phyloP scores from a whole-genome alignment of 2,113 vertebrate genomes.

The Gnathonemus longibarbis region DNA sequence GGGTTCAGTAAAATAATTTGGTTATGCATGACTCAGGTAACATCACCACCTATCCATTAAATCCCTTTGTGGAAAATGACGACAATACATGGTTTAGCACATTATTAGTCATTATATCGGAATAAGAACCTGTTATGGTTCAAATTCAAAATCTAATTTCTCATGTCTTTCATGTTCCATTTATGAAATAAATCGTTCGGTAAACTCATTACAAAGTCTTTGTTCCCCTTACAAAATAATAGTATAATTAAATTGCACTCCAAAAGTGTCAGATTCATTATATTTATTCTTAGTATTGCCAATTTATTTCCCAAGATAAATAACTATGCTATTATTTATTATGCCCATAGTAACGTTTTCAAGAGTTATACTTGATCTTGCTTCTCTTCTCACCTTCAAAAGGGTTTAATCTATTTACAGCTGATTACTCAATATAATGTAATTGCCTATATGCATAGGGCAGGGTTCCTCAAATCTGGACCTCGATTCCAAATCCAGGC shows the following conservation, averaged over 20 bases:
- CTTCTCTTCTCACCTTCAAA: background rate
- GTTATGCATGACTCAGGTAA: background rate
- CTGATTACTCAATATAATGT: background rate
- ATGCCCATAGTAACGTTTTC: background rate
- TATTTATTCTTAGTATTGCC: background rate
- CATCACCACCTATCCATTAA: background rate
- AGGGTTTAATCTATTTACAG: conserved; percentile 4
- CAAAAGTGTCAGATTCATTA: background rate
- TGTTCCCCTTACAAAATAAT: background rate
- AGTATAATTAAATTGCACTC: background rate
- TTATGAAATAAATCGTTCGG: background rate
- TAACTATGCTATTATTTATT: background rate
- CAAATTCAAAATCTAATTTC: background rate
- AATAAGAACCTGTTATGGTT: background rate
- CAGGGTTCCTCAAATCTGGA: no score
- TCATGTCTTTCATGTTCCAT: background rate
- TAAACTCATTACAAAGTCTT: background rate
- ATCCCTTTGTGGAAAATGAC: background rate
- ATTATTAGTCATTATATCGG: background rate
- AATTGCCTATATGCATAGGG: background rate
- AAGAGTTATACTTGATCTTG: background rate
- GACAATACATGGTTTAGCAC: background rate
- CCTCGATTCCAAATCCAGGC: no score
- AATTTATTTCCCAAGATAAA: background rate
- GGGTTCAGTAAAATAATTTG: background rate